Conservation (phyloP, 2,113 vertebrate genomes). For the Cyphomyrus plagiostoma region DNA sequence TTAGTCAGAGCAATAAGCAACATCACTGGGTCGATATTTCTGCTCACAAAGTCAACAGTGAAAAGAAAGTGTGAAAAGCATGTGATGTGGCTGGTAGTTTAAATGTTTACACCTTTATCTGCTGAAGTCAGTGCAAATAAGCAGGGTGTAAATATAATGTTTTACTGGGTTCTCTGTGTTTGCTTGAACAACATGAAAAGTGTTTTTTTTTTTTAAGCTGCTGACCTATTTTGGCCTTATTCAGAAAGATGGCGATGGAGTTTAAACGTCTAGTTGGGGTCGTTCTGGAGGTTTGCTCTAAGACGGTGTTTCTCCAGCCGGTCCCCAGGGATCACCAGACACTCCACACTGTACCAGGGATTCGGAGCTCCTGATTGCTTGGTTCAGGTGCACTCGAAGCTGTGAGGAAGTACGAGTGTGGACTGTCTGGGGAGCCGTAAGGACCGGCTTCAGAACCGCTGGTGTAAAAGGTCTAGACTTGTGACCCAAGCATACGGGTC, state of each 20-base stretch:
- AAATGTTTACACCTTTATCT: constrained; percentile 11
- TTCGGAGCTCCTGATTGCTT: background rate
- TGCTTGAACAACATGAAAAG: background rate
- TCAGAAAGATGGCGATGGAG: background rate
- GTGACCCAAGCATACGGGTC: background rate
- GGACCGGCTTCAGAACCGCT: background rate
- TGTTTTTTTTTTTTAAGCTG: background rate
- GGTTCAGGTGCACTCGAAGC: background rate
- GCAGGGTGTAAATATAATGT: background rate
- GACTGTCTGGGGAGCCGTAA: background rate
- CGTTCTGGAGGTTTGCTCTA: background rate
- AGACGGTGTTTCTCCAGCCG: background rate
- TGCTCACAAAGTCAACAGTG: background rate
- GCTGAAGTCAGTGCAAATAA: background rate
- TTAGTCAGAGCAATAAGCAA: constrained; percentile 16
- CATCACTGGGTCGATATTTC: background rate
- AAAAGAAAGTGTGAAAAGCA: background rate
- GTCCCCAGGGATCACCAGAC: background rate
- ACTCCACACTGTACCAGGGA: background rate
- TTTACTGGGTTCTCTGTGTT: background rate
- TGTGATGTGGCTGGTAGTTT: background rate
- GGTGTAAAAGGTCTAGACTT: background rate
- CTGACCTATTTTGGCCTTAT: background rate
- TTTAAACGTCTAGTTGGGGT: background rate
- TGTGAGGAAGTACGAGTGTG: background rate